Evolutionary conservation across 2,113 vertebrate genomes (phyloP), one percentile per base, ranked within the genome.

Genomic region (Chaenocephalus aceratus): DNA sequence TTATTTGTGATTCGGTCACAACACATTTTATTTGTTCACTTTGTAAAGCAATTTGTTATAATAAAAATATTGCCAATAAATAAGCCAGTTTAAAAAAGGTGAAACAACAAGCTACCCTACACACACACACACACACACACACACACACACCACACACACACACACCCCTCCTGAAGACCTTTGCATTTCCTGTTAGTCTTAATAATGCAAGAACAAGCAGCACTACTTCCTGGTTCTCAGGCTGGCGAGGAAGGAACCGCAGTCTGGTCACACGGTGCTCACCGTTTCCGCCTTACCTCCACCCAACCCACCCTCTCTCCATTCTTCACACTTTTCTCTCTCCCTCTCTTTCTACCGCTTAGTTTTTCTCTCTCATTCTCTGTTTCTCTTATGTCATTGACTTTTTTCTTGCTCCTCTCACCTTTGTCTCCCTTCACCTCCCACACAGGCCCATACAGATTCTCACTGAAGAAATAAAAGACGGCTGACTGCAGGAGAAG

Each of bases 161-260:
- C 30, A 4, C 30, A 30, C 30, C 80, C 88, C 82, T 89, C 75
- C 89, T 91, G 92, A 95, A 95, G 94, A 94, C 92, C 93, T 93
- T 67, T 91, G 94, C 93, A 93, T 95, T 94, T 95, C 94, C 94
- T 94, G 93, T 95, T 94, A 91, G 94, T 94, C 85, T 79, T 88
- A 93, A 94, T 93, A 93, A 94, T 90, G 92, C 83, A 93, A 90
- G 90, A 92, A 94, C 91, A 93, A 93, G 92, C 86, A 86, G 88
- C 88, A 88, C 85, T 77, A 90, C 91, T 95, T 95, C 94, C 94
- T 94, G 94, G 90, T 94, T 95, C 94, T 95, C 94, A 95, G 93
- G 94, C 94, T 92, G 94, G 90, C 76, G 77, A 91, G 94, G 94
- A 95, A 95, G 93, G 93, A 94, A 94, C 91, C 82, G 12, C 62